These are phyloP conservation scores for Atlantisia rogersi DNA, from an alignment of 2,113 vertebrate genomes.

Conservation along the genomic window DNA sequence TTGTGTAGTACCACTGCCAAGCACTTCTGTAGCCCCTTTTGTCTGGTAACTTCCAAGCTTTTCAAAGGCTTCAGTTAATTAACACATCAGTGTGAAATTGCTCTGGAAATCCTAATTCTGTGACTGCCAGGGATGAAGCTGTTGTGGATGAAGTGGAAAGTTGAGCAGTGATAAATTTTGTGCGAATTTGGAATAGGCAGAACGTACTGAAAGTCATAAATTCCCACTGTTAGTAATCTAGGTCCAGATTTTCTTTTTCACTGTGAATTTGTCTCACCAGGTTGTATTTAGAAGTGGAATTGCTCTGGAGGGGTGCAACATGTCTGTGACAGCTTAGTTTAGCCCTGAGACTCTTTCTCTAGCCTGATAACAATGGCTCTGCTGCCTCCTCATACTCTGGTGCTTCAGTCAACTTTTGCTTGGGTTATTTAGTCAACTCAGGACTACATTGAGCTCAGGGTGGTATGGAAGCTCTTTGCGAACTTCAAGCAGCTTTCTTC, in stretches of 20 bases:
- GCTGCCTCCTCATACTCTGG: not conserved
- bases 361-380: rapidly evolving
- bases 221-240: not conserved
- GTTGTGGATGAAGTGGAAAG: not conserved
- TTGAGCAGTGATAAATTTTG: not conserved
- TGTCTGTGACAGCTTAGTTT: not conserved
- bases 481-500: not conserved
- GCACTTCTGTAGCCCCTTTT: not conserved
- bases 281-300: not conserved
- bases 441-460: not conserved
- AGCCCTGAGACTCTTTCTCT: not conserved
- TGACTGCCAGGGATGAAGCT: not conserved
- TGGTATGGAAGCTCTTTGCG: not conserved
- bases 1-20: not conserved
- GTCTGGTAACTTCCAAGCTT: not conserved
- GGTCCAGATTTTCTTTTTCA: not conserved
- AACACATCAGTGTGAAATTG: not conserved
- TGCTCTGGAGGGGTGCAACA: not conserved
- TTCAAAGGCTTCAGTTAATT: not conserved
- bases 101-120: not conserved
- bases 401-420: not conserved
- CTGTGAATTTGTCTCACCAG: not conserved
- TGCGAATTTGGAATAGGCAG: not conserved
- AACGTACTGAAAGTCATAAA: not conserved
- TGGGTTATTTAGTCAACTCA: not conserved